Conservation (phyloP, 2,113 vertebrate genomes). For the Anarhynchus alexandrinus region DNA sequence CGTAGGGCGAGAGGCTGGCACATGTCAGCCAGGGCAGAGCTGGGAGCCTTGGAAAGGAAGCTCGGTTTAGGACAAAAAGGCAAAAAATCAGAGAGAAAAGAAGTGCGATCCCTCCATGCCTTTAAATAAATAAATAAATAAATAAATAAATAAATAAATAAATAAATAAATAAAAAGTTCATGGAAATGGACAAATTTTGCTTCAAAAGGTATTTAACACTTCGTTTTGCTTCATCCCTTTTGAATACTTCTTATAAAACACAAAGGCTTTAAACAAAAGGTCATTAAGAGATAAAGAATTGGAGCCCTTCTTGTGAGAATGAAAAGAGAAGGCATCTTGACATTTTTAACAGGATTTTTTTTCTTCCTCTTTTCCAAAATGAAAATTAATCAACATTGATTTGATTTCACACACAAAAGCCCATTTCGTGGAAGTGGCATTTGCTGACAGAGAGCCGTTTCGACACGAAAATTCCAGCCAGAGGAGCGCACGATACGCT, state of each 20-base stretch:
- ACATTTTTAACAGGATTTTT: conserved; percentile 19
- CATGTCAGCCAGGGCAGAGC: background rate
- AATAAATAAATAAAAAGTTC: background rate
- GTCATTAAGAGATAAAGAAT: conserved; percentile 58
- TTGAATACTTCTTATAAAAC: background rate
- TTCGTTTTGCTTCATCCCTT: background rate
- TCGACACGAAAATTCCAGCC: background rate
- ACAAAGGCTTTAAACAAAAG: conserved; percentile 60
- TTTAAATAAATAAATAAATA: background rate
- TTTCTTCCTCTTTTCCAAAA: background rate
- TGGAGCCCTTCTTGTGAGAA: background rate
- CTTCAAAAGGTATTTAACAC: conserved; percentile 17
- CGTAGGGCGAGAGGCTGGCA: accelerated
- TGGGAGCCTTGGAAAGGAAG: background rate
- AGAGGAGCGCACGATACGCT: background rate
- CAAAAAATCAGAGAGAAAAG: background rate
- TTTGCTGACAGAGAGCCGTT: conserved; percentile 29
- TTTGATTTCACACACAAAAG: conserved; percentile 52
- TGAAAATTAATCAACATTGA: conserved; percentile 50
- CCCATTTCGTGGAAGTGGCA: background rate
- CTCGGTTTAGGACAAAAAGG: background rate
- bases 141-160: background rate
- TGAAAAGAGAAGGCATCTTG: conserved; percentile 23
- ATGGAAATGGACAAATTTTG: background rate
- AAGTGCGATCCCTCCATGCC: background rate